phyloP scores from a whole-genome alignment of 2,888 invertebrate genomes.

The Lepidochrysops patricia region DNA sequence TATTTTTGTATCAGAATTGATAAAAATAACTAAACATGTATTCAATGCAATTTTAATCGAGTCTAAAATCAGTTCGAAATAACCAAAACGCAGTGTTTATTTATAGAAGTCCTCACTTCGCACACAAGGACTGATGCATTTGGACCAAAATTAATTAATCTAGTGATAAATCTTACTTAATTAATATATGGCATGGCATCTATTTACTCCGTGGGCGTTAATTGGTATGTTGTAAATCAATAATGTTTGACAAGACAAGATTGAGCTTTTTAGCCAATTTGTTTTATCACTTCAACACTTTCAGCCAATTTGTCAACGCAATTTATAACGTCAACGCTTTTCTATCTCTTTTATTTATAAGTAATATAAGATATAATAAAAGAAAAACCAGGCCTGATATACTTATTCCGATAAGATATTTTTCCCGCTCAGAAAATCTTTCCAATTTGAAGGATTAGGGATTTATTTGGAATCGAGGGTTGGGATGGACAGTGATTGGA shows the following conservation, averaged over 20 bases:
- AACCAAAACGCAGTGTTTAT: not conserved
- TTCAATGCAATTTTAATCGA: not conserved
- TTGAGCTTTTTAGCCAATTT: not conserved
- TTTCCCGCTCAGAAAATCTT: no score
- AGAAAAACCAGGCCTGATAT: no score
- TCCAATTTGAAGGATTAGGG: no score
- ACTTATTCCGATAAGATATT: no score
- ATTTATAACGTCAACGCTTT: no score
- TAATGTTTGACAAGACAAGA: slow-evolving; percentile 4
- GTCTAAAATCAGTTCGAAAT: not conserved
- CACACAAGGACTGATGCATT: not conserved
- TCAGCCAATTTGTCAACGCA: no score
- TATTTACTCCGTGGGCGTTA: slow-evolving; percentile 7
- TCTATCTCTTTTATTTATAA: no score
- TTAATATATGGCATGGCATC: not conserved
- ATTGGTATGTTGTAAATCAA: slow-evolving; percentile 18
- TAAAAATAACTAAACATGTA: no score
- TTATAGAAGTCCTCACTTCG: not conserved
- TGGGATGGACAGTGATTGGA: no score
- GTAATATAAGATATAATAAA: no score
- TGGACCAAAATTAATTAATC: not conserved
- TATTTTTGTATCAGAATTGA: no score
- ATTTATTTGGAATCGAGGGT: no score
- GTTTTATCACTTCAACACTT: not conserved
- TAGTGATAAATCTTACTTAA: slow-evolving; percentile 1